phyloP scores from a whole-genome alignment of 2,113 vertebrate species.

The Sterna hirundo region DNA sequence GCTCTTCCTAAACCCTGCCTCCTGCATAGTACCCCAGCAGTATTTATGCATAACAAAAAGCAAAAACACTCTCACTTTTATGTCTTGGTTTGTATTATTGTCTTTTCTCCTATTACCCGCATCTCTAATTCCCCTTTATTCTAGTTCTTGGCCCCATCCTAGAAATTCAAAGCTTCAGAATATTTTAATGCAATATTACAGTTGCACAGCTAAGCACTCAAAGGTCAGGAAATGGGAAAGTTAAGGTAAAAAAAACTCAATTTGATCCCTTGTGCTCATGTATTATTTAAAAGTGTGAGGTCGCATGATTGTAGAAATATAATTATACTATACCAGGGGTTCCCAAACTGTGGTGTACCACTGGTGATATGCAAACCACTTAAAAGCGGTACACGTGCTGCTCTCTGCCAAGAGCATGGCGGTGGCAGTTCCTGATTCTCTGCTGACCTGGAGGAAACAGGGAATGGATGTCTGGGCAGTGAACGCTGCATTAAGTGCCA shows the following conservation, averaged over 20 bases:
- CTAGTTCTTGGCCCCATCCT: neutral
- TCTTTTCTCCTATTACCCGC: neutral
- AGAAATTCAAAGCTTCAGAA: neutral
- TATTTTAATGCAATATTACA: neutral
- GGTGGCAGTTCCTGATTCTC: constrained; percentile 62
- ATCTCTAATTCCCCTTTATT: neutral
- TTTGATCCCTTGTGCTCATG: neutral
- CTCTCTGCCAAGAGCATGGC: constrained; percentile 56
- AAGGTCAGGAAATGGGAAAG: neutral
- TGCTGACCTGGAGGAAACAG: constrained; percentile 65
- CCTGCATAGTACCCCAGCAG: neutral
- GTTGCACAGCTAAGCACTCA: constrained; percentile 12
- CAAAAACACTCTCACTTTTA: neutral
- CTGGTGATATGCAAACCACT: constrained; percentile 58
- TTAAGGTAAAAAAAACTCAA: neutral
- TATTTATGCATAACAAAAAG: neutral
- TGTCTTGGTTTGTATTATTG: neutral
- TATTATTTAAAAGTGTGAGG: constrained; percentile 17
- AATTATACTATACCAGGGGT: constrained; percentile 59
- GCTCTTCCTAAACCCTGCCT: neutral
- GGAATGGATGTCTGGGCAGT: constrained; percentile 54
- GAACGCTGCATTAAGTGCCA: neutral
- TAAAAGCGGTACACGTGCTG: constrained; percentile 47
- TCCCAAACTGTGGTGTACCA: constrained; percentile 64
- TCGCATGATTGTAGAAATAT: constrained; percentile 40